Evolutionary conservation across 2,888 invertebrate genomes (phyloP), one percentile per base, ranked within the genome.

Genomic region (Phaonia tiefii): DNA sequence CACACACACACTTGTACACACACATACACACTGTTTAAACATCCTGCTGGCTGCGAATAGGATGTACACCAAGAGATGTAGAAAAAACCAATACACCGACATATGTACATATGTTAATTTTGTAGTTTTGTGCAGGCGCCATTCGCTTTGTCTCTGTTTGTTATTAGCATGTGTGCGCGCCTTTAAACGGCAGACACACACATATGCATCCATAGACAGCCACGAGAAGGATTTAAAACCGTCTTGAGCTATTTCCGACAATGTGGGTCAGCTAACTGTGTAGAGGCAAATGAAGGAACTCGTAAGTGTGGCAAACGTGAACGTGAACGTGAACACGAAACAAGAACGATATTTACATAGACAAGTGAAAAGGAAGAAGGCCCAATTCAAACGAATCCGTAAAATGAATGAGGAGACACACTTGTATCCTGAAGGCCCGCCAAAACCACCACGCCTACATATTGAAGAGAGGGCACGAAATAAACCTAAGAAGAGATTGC

Each of bases 121-220:
- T n/a, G n/a, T 84, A 85, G 83, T 87, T 84, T 82, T 84, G 84
- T 84, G 84, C 83, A n/a, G n/a, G n/a, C 83, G 31, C 31, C 83
- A 74, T 84, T 84, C 84, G 87, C 85, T 84, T 84, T 84, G 75
- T 17, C 49, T 60, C 60, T 67, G 26, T 54, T 39, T 26, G 39
- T 46, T 72, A 73, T 66, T 58, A 73, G 54, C 44, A 60, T 70
- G 46, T 75, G 46, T 65, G 63, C 51, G 44, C 13, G 46, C 56
- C 26, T n/a, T 8, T 54, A 56, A 26, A 58, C 11, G 25, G 15
- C 58, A 17, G 11, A 63, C 31, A 8, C 10, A 1, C 42, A 22
- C 11, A 46, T 2, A 54, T 25, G 17, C 54, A 20, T 10, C 17
- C 49, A 20, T 22, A 1, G 1, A 49, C 20, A 22, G 25, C 13